Conservation (phyloP, 1,140 invertebrate species). For the Babylonia areolata region DNA sequence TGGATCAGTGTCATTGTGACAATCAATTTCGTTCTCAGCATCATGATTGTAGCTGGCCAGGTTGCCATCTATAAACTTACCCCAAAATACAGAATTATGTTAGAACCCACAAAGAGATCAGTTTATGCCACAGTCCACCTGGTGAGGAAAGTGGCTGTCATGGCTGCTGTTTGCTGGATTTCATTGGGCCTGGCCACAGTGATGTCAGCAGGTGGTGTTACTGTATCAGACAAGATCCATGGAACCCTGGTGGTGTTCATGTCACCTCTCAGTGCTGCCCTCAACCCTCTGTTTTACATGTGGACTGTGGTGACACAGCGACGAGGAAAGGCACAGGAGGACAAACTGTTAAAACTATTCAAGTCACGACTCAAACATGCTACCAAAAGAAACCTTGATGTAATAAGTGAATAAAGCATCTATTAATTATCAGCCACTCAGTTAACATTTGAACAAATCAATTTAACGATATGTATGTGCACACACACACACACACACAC, state of each 20-base stretch:
- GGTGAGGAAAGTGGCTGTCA: background rate
- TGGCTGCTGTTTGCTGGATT: background rate
- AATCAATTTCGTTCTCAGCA: background rate
- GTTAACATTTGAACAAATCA: too few relatives aligned
- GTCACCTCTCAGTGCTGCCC: background rate
- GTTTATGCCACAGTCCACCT: background rate
- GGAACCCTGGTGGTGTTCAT: background rate
- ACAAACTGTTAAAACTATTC: background rate
- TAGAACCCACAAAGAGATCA: background rate
- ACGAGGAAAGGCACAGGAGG: background rate
- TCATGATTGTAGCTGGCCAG: background rate
- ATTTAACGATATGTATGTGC: too few relatives aligned
- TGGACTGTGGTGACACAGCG: background rate
- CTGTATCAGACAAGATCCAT: background rate
- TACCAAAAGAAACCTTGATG: too few relatives aligned
- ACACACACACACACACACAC: too few relatives aligned
- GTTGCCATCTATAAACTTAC: background rate
- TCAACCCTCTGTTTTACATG: background rate
- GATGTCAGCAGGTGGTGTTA: background rate
- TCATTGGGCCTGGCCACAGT: background rate
- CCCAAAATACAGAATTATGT: background rate
- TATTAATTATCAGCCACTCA: too few relatives aligned
- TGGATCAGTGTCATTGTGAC: background rate
- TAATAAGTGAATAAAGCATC: too few relatives aligned
- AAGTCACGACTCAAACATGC: background rate